Percentiles rank a stretch among this genome's conserved stretches.
These are phyloP conservation scores for Gari tellinella DNA, from an alignment of 2,888 invertebrate species.

Conservation along the genomic window DNA sequence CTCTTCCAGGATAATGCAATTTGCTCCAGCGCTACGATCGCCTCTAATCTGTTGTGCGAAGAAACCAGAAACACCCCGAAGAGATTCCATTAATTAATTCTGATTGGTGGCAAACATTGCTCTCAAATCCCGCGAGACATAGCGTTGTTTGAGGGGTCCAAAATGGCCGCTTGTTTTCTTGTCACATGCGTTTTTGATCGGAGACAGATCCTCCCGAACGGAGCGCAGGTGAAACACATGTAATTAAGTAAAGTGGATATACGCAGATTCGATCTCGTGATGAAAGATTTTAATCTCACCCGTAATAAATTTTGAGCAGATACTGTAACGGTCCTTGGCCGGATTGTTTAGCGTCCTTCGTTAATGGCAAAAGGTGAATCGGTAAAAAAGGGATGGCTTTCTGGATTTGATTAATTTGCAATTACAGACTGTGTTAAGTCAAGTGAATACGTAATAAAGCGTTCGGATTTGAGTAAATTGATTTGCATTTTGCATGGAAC, in stretches of 20 bases:
- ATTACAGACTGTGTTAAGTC: slow-evolving; percentile 15
- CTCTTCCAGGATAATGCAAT: slow-evolving; percentile 10
- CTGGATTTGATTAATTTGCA: slow-evolving; percentile 18
- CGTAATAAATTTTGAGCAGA: slow-evolving; percentile 7
- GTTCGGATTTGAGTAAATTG: slow-evolving; percentile 14
- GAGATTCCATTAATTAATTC: slow-evolving; percentile 58
- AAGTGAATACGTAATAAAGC: slow-evolving; percentile 18
- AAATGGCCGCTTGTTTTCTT: slow-evolving; percentile 40
- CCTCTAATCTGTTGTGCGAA: slow-evolving; percentile 41
- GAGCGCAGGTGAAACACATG: slow-evolving; percentile 39
- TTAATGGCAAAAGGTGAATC: slow-evolving; percentile 15
- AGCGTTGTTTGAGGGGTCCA: slow-evolving; percentile 36
- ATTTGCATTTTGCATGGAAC: slow-evolving; percentile 16
- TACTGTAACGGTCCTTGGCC: slow-evolving; percentile 5
- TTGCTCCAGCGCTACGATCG: slow-evolving; percentile 10
- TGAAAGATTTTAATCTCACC: slow-evolving; percentile 33
- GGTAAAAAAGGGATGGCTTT: neutral
- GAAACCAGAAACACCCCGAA: slow-evolving; percentile 51
- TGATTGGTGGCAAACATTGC: slow-evolving; percentile 57
- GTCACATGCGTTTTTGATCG: slow-evolving; percentile 1
- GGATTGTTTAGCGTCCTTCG: slow-evolving; percentile 5
- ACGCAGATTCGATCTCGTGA: slow-evolving; percentile 23
- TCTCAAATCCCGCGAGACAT: slow-evolving; percentile 38
- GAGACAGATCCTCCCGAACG: slow-evolving; percentile 23
- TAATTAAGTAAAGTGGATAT: slow-evolving; percentile 45